phyloP scores from a whole-genome alignment of 2,888 invertebrate species.

The Dilophus febrilis region DNA sequence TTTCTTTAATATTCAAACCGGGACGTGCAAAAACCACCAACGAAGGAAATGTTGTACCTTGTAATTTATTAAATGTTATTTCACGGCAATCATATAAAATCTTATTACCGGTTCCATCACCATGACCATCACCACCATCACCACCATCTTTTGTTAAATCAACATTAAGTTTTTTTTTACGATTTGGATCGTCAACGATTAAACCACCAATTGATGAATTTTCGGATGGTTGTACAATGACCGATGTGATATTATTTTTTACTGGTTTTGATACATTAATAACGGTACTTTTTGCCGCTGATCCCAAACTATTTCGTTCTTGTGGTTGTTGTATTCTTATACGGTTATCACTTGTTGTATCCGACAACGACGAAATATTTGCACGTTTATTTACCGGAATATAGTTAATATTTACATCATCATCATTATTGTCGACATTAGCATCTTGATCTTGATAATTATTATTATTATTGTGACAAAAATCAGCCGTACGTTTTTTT shows the following conservation, averaged over 20 bases:
- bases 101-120: too few relatives aligned
- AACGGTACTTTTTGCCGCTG: too few relatives aligned
- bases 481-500: constrained; percentile 23
- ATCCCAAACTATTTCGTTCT: constrained; percentile 15
- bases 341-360: background rate
- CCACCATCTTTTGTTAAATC: constrained; percentile 45
- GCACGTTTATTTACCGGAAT: constrained; percentile 32
- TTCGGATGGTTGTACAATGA: constrained; percentile 43
- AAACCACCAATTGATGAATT: constrained; percentile 55
- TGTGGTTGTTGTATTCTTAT: constrained; percentile 18
- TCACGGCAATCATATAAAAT: constrained; percentile 52
- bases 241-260: constrained; percentile 20
- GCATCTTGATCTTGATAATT: too few relatives aligned
- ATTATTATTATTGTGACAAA: too few relatives aligned
- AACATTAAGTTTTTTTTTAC: constrained; percentile 36
- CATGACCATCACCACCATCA: too few relatives aligned
- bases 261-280: too few relatives aligned
- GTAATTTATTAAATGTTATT: constrained; percentile 56
- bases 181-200: constrained; percentile 38
- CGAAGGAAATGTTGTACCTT: constrained; percentile 71
- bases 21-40: constrained; percentile 70
- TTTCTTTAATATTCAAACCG: constrained; percentile 52
- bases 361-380: too few relatives aligned
- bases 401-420: constrained; percentile 29
- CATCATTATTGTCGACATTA: constrained; percentile 32